A percentile compares a stretch with the other conserved stretches of the same genome.
phyloP scores from a whole-genome alignment of 2,113 vertebrate genomes.

The Brachyistius frenatus region DNA sequence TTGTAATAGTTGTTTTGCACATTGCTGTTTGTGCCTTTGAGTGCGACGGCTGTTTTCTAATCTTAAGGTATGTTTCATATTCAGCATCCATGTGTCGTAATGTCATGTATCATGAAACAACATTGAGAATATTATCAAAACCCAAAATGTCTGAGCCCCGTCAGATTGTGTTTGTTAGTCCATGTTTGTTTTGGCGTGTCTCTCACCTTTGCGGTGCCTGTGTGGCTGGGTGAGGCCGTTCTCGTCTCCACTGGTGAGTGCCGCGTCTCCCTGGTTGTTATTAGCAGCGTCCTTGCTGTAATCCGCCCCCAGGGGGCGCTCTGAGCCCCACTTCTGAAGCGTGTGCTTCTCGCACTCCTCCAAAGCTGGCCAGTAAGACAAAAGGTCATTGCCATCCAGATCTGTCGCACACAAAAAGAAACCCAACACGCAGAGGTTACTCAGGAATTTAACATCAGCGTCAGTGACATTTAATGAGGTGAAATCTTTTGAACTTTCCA shows the following conservation, averaged over 20 bases:
- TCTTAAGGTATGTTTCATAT: too few species aligned
- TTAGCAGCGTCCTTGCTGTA: slow-evolving; percentile 94
- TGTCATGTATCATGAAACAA: too few species aligned
- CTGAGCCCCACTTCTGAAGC: slow-evolving; percentile 97
- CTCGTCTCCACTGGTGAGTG: slow-evolving; percentile 96
- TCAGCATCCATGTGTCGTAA: too few species aligned
- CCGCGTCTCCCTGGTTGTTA: slow-evolving; percentile 93
- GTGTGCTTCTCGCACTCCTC: slow-evolving; percentile 91
- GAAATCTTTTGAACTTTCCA: background rate
- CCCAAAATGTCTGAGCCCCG: too few species aligned
- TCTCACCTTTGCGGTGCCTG: slow-evolving; percentile 94
- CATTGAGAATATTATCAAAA: too few species aligned
- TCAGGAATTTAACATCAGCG: background rate
- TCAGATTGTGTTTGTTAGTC: background rate
- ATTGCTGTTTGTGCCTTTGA: too few species aligned
- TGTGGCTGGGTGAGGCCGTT: slow-evolving; percentile 90
- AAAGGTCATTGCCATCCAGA: slow-evolving; percentile 95
- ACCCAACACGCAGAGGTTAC: slow-evolving; percentile 21
- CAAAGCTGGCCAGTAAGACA: slow-evolving; percentile 96
- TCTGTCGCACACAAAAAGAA: slow-evolving; percentile 82
- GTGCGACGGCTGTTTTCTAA: too few species aligned
- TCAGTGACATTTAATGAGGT: background rate
- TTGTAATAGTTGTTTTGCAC: too few species aligned
- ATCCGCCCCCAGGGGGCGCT: slow-evolving; percentile 93
- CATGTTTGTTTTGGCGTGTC: background rate